Evolutionary conservation across 1,140 invertebrate genomes (phyloP).

Genomic region (Mactra quadrangularis): DNA sequence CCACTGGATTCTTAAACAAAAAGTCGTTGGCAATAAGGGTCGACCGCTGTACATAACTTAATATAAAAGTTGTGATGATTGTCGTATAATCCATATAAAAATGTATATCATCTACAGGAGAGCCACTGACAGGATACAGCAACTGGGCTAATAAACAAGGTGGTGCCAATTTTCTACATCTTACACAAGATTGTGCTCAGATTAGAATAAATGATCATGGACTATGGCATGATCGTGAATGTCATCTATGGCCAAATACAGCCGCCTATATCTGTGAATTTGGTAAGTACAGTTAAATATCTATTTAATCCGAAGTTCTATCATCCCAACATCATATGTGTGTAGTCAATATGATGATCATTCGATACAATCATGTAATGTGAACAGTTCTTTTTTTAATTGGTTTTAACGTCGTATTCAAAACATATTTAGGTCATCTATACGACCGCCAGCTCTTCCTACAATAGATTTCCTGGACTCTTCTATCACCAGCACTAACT

Average conservation of each 20-base stretch:
- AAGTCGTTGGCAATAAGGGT: no score
- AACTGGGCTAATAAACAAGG: constrained; percentile 48
- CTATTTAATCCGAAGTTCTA: neutral
- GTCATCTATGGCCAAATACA: constrained; percentile 46
- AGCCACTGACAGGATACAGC: constrained; percentile 29
- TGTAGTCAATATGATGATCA: neutral
- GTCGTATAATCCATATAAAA: no score
- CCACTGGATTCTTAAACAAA: no score
- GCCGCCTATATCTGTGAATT: constrained; percentile 46
- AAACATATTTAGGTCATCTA: no score
- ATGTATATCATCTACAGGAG: no score
- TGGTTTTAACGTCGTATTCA: no score
- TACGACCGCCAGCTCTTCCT: no score
- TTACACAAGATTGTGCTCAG: constrained; percentile 52
- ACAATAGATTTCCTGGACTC: no score
- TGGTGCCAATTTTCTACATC: constrained; percentile 40
- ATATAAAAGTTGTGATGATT: no score
- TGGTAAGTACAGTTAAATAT: constrained; percentile 8
- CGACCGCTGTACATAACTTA: no score
- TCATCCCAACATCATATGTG: neutral
- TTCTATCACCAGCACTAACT: no score
- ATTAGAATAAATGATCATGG: constrained; percentile 37
- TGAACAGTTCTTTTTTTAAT: no score
- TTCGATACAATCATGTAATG: neutral
- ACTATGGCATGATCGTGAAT: constrained; percentile 41